Evolutionary conservation across 2,113 vertebrate genomes (phyloP).

Genomic region (Chamaetylas fuelleborni): DNA sequence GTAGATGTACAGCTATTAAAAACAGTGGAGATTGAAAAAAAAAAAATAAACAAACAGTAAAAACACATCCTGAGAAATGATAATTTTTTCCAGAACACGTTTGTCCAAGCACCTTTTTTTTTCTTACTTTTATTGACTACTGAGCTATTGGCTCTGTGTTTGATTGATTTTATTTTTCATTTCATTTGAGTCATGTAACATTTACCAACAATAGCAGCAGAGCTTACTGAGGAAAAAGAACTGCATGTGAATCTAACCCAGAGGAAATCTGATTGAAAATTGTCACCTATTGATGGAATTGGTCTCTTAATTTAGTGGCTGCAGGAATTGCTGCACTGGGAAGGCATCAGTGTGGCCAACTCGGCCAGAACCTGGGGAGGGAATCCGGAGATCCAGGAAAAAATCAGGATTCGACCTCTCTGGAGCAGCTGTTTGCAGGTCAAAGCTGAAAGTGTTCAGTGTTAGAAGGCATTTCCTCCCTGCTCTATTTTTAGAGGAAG

Average conservation of each 20-base stretch:
- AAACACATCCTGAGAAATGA: neutral
- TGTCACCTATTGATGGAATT: neutral
- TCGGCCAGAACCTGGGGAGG: rapidly evolving
- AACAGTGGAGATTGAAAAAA: neutral
- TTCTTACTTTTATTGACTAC: neutral
- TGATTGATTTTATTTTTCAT: neutral
- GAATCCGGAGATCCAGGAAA: neutral
- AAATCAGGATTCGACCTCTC: rapidly evolving
- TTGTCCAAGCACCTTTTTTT: neutral
- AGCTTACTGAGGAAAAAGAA: neutral
- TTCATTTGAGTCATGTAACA: neutral
- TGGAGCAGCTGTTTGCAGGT: neutral
- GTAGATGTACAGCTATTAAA: neutral
- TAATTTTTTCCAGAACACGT: neutral
- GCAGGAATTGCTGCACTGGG: neutral
- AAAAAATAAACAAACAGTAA: neutral
- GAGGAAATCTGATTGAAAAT: neutral
- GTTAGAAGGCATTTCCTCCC: neutral
- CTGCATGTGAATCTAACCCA: neutral
- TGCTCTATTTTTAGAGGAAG: neutral
- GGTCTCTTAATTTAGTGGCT: neutral
- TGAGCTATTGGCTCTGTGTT: neutral
- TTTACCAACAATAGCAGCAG: neutral
- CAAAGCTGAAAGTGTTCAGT: neutral
- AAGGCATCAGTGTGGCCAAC: neutral